Evolutionary conservation across 2,888 invertebrate species (phyloP), one percentile per base, ranked within the genome.

Genomic region (Cataglyphis cursor): DNA sequence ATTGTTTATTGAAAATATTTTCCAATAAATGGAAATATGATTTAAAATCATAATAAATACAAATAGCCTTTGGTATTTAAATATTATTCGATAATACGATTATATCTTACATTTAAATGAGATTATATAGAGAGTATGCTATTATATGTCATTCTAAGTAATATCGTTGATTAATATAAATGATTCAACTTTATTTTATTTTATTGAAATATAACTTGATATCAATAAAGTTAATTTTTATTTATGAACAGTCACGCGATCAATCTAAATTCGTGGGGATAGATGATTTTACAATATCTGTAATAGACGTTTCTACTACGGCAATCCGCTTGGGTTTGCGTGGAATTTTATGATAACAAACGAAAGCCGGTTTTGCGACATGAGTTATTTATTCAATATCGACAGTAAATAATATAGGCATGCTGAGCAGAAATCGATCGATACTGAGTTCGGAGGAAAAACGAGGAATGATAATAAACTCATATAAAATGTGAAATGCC

Each of bases 181-280:
- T 35, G 44, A 64, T 21, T 8, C 5, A 18, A n/a, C 4, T 66
- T 48, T 24, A 24, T 24, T 44, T 51, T n/a, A 76, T 68, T 76
- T 28, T 38, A 51, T 66, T 38, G 12, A 28, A 38, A 68, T 75
- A 24, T 38, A 51, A 28, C 12, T 75, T 35, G 12, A 38, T 66
- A 28, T 5, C n/a, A 48, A 48, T 51, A 51, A 51, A 54, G 38
- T 54, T 66, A 76, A 76, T 12, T 38, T 68, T 54, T 76, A 76
- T 54, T 76, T 41, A 54, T 54, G n/a, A 10, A 38, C n/a, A 68
- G 21, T 38, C 18, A 38, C n/a, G 15, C 24, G 5, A 66, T 28
- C 18, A n/a, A 66, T 28, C 38, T 68, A 54, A 66, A 76, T 68
- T 54, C n/a, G 6, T 21, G 15, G 44, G 31, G n/a, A 21, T 48